Base-by-base conservation (phyloP, 2,888 invertebrate species). In the Oegoconia quadripuncta region DNA sequence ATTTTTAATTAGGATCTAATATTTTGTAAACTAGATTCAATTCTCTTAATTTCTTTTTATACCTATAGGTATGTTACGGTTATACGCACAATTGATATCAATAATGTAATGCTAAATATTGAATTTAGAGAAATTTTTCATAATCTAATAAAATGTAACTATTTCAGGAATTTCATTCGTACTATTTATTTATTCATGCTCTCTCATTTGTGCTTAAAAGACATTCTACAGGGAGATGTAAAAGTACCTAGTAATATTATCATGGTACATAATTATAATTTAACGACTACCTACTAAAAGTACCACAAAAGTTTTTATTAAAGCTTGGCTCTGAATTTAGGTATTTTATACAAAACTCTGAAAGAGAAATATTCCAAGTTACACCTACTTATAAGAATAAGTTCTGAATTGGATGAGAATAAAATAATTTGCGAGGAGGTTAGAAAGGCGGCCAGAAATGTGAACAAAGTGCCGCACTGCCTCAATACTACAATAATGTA, bases 151-250 rank as follows among this genome's bases (percentile, higher is more conserved):
- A 13, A 14, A 12, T 27, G 12, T 13, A 11, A 25, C 25, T 11
- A 25, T 25, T 25, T 25, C 25, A 6, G 5, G 3, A 9, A 25
- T 4, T 25, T 11, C n/a, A 9, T 25, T 27, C 27, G 2, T 13
- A 13, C n/a, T 23, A 34, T 34, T 33, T 37, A 33, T 16, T 11
- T 13, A 15, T 8, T 13, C 8, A 28, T 58, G 70, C 72, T 72
- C 72, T 72, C 71, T 73, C 57, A 54, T 59, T 60, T 60, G 61
- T 71, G 55, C 61, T n/a, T 64, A 70, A 74, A 79, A 79, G 68
- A 79, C 74, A 74, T 75, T 74, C 57, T 81, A 77, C 77, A 77
- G 76, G 76, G 77, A 78, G 54, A 63, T 60, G 52, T 64, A 62
- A 26, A 20, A 13, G 6, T 5, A 26, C n/a, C 11, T 26, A 26